Evolutionary conservation across 2,888 invertebrate species (phyloP), one percentile per base, ranked within the genome.

Genomic region (Saturnia japonica): DNA sequence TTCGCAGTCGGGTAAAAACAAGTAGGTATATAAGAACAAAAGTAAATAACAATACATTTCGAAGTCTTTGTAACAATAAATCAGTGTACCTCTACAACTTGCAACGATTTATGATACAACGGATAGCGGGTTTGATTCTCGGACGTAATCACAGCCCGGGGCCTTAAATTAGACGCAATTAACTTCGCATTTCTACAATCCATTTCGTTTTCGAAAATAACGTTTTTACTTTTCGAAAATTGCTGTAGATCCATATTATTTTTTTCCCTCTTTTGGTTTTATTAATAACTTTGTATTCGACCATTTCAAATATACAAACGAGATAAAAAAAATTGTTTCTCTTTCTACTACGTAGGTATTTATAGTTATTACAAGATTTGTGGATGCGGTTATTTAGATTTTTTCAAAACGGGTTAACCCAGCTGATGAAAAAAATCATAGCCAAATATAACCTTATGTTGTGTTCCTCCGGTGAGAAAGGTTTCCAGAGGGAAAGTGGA

Each of bases 161-260:
- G 89, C 78, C 74, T 72, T 71, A 74, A 83, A 88, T 89, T 88
- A 88, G 83, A 77, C 79, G 78, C 85, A 89, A 89, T 89, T 88
- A 89, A 72, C 68, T 81, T 78, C 73, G 76, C 79, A 82, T 85
- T 85, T 85, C 82, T 78, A 85, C 81, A 84, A 83, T 82, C 68
- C 75, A 72, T 76, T 78, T 83, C 81, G 77, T 78, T 73, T 82
- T 82, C 79, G 74, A 74, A 70, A 70, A 70, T 62, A 74, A 54
- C 42, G 54, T 74, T 77, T 80, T 75, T 68, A 68, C 40, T 64
- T 64, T 71, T 72, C 60, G 51, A 69, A 74, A 73, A 71, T 75
- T 72, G 72, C 74, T 77, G 75, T 76, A 73, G 34, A 47, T 47
- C 25, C 45, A 28, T 25, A 51, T 69, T 9, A n/a, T 25, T 68